A percentile compares a stretch with the other conserved stretches of the same genome.
phyloP scores from a whole-genome alignment of 2,888 invertebrate species.

The Galeopsomyia nigrocyanea region DNA sequence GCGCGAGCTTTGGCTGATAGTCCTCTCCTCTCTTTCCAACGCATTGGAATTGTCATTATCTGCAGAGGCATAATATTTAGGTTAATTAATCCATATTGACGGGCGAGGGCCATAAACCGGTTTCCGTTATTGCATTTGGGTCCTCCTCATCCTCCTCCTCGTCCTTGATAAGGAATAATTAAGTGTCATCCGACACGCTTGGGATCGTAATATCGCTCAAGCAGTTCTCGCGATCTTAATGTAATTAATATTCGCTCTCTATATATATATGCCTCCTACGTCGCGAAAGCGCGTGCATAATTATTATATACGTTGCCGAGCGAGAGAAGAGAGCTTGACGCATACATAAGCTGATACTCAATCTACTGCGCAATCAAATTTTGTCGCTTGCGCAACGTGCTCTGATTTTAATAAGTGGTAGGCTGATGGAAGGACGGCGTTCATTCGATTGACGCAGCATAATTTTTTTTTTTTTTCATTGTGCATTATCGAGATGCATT shows the following conservation, averaged over 20 bases:
- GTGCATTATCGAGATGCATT: no score
- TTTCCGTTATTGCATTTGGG: constrained; percentile 31
- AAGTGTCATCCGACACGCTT: constrained; percentile 31
- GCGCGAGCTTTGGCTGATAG: no score
- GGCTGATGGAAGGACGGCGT: no score
- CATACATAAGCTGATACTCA: no score
- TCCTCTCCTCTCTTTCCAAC: no score
- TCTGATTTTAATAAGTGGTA: no score
- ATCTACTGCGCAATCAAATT: no score
- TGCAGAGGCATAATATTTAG: constrained; percentile 22
- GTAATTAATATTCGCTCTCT: constrained; percentile 29
- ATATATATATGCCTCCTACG: no score
- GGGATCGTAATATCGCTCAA: constrained; percentile 21
- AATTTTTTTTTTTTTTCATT: no score
- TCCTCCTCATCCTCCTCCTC: background rate
- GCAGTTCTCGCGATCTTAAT: constrained; percentile 29
- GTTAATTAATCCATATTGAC: constrained; percentile 38
- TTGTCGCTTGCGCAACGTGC: no score
- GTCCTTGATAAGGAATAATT: constrained; percentile 41
- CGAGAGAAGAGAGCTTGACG: no score
- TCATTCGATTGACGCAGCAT: no score
- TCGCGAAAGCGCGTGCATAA: background rate
- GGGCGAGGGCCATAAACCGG: constrained; percentile 18
- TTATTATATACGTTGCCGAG: constrained; percentile 19
- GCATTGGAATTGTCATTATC: constrained; percentile 2